These are phyloP conservation scores for Mycteria americana DNA, from an alignment of 2,797 vertebrate genomes.

Conservation along the genomic window DNA sequence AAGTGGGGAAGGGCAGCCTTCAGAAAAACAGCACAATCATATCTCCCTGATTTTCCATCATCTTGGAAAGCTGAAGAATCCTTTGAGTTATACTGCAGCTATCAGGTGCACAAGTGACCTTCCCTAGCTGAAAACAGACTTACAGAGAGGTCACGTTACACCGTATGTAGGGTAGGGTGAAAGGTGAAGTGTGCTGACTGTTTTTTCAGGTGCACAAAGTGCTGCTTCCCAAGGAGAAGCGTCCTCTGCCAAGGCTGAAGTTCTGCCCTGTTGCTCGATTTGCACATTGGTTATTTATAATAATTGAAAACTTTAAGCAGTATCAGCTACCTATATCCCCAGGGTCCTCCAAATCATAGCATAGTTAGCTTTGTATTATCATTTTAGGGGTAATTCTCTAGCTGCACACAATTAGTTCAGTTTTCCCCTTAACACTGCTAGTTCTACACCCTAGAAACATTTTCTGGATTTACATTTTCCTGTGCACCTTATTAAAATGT, in stretches of 20 bases:
- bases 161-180: accelerated
- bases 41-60: neutral
- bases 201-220: neutral
- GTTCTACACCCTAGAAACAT: neutral
- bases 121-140: neutral
- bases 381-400: neutral
- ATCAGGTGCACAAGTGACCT: neutral
- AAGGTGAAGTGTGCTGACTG: neutral
- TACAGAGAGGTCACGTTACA: accelerated
- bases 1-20: neutral
- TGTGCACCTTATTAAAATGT: neutral
- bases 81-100: neutral
- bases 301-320: neutral
- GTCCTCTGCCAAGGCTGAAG: neutral
- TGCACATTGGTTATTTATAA: neutral
- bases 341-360: neutral
- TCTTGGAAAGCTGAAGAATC: neutral
- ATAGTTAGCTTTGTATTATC: neutral
- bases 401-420: neutral
- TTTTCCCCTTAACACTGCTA: neutral
- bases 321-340: neutral
- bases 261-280: neutral
- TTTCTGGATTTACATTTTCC: neutral
- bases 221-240: neutral
- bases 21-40: neutral